These are phyloP conservation scores for Squalus acanthias DNA, from an alignment of 2,797 vertebrate genomes.

Conservation along the genomic window DNA sequence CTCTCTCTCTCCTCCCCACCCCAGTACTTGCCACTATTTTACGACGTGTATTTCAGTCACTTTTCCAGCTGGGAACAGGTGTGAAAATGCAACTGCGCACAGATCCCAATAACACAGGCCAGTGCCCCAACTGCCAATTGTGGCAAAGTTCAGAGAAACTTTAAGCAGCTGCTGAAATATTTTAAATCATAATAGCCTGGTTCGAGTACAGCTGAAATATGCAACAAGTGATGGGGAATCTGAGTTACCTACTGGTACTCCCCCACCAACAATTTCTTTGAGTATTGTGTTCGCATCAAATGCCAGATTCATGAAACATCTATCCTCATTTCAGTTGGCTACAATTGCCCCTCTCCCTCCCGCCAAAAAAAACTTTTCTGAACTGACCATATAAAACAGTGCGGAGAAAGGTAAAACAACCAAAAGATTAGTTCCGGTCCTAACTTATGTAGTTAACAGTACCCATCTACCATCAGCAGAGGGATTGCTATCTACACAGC, in stretches of 20 bases:
- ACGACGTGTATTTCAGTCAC: neutral
- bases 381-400: neutral
- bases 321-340: neutral
- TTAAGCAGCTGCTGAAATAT: neutral
- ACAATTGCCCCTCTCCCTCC: neutral
- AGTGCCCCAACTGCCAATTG: neutral
- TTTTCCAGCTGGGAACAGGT: neutral
- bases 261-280: neutral
- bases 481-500: neutral
- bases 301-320: neutral
- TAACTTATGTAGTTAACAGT: neutral
- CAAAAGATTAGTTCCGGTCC: too few relatives aligned
- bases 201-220: neutral
- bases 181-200: neutral
- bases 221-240: neutral
- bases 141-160: neutral
- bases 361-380: neutral
- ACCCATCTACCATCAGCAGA: neutral
- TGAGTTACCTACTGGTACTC: neutral
- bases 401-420: neutral
- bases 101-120: neutral
- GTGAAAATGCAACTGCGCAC: neutral
- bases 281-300: neutral
- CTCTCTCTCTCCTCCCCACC: too few relatives aligned
- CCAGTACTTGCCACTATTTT: neutral